Evolutionary conservation across 1,140 invertebrate genomes (phyloP), one percentile per base, ranked within the genome.

Genomic region (Mya arenaria): DNA sequence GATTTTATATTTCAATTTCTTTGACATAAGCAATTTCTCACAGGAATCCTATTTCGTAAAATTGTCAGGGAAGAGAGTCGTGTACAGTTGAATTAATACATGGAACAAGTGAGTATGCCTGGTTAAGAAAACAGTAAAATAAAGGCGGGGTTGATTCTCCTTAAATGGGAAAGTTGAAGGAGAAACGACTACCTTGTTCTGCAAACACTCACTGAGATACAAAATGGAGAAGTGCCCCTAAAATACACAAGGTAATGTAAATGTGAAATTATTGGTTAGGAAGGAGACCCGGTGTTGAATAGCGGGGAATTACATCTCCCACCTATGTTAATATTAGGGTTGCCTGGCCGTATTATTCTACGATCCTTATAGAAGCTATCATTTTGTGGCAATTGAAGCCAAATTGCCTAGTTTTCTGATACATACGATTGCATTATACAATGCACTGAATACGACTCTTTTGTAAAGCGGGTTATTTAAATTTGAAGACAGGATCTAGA

Each of bases 181-280:
- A n/a, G n/a, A n/a, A n/a, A n/a, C n/a, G n/a, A n/a, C n/a, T n/a
- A n/a, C n/a, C n/a, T n/a, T n/a, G n/a, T n/a, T n/a, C n/a, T n/a
- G n/a, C n/a, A n/a, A n/a, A n/a, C n/a, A n/a, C n/a, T n/a, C n/a
- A n/a, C n/a, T n/a, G n/a, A n/a, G n/a, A n/a, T n/a, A n/a, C n/a
- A 6, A 30, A 28, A 1, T 4, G 19, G 5, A 34, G 48, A 10
- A 55, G 28, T 23, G 56, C 48, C 2, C 13, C 34, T 44, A 32
- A 23, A 32, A 28, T 41, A 19, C 68, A 71, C 32, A 48, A 41
- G 41, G 34, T 71, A 39, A 71, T 71, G 68, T 30, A 71, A 71
- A 71, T 71, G 41, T 71, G 41, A 52, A 71, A 71, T 71, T 52
- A 55, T 52, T 52, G 68, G 68, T 71, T 71, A 52, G n/a, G 8